phyloP scores from a whole-genome alignment of 53 echinoderm and acorn worm genomes.

The Mesocentrotus franciscanus region DNA sequence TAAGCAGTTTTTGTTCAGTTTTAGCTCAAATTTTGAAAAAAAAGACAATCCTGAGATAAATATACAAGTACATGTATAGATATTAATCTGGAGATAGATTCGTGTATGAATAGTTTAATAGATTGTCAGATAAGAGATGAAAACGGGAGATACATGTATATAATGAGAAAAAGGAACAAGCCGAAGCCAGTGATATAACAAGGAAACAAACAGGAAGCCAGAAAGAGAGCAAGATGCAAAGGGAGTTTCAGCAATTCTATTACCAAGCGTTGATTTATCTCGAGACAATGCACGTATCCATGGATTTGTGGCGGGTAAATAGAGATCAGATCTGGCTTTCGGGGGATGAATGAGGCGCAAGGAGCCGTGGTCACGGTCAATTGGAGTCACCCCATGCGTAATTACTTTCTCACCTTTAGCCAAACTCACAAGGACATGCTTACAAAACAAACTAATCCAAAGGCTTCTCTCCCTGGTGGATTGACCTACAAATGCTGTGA shows the following conservation, averaged over 20 bases:
- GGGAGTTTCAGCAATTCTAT: not conserved
- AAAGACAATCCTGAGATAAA: too few relatives aligned
- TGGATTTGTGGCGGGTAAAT: not conserved
- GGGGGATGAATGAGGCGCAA: conserved; percentile 28
- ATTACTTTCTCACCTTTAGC: conserved; percentile 27
- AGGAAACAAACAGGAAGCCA: not conserved
- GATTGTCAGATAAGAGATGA: not conserved
- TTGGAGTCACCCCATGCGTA: conserved; percentile 18
- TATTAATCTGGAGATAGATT: too few relatives aligned
- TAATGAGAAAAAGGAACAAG: not conserved
- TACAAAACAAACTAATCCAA: conserved; percentile 13
- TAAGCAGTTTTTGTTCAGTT: too few relatives aligned
- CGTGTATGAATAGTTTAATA: too few relatives aligned
- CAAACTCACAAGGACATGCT: not conserved
- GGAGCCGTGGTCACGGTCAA: not conserved
- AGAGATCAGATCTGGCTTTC: not conserved
- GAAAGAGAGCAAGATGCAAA: not conserved
- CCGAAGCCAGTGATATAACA: not conserved
- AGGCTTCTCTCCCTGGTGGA: not conserved
- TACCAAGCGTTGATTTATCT: not conserved
- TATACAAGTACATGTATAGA: too few relatives aligned
- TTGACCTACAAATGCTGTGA: conserved; percentile 5
- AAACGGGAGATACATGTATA: not conserved
- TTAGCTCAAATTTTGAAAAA: too few relatives aligned
- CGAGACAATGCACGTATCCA: not conserved